Evolutionary conservation across 2,113 vertebrate genomes (phyloP).

Genomic region (Piaya cayana): DNA sequence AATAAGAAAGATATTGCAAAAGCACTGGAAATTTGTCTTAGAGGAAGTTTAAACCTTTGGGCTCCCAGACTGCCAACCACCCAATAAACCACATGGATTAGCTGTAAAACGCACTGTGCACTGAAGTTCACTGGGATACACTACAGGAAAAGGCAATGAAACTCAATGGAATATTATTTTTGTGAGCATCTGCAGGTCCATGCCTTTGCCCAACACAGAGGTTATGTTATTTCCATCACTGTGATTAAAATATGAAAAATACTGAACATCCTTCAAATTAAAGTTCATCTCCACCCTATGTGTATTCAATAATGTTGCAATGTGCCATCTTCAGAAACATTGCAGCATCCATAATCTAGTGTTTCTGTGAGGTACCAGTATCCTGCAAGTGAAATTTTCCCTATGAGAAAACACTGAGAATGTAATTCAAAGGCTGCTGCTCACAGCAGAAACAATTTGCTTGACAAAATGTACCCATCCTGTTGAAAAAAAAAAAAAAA

Average conservation of each 20-base stretch:
- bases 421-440: background rate
- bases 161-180: background rate
- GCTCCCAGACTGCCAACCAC: background rate
- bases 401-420: background rate
- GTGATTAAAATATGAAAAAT: background rate
- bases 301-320: background rate
- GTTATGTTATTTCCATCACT: background rate
- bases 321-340: background rate
- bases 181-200: background rate
- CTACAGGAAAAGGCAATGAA: background rate
- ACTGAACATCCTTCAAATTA: background rate
- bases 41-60: background rate
- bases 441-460: background rate
- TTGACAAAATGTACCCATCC: background rate
- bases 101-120: background rate
- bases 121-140: background rate
- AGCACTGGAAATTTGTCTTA: background rate
- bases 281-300: background rate
- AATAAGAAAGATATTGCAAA: conserved; percentile 18
- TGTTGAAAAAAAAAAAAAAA: background rate
- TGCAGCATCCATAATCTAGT: background rate
- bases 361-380: background rate
- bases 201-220: background rate
- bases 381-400: background rate
- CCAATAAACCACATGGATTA: background rate